A percentile compares a stretch with the other conserved stretches of the same genome.
These are phyloP conservation scores for Bucorvus abyssinicus DNA, from an alignment of 2,797 vertebrate species.

Conservation along the genomic window DNA sequence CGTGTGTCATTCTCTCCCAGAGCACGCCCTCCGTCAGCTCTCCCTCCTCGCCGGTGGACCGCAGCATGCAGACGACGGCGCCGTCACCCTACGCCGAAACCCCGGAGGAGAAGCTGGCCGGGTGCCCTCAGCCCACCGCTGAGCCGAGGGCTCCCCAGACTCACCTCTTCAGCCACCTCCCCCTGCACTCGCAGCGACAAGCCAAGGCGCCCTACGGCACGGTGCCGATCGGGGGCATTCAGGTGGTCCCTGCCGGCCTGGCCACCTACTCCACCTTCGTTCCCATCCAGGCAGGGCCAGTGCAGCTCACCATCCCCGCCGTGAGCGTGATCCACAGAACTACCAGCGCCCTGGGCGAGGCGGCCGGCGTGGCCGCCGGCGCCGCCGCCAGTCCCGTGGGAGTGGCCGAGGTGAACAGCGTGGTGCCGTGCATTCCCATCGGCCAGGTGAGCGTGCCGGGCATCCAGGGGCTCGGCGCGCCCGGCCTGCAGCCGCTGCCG, in stretches of 20 bases:
- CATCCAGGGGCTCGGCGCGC: slow-evolving; percentile 77
- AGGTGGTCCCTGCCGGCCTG: slow-evolving; percentile 89
- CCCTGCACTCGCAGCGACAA: slow-evolving; percentile 93
- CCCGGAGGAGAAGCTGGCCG: slow-evolving; percentile 70
- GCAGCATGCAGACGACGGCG: slow-evolving; percentile 70
- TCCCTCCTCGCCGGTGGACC: slow-evolving; percentile 69
- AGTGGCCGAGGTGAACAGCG: slow-evolving; percentile 81
- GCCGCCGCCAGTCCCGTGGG: slow-evolving; percentile 68
- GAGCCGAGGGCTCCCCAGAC: slow-evolving; percentile 75
- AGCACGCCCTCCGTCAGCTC: neutral
- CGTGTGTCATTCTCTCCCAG: slow-evolving; percentile 49
- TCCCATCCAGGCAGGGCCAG: slow-evolving; percentile 87
- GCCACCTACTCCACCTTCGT: slow-evolving; percentile 94
- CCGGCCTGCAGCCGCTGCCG: slow-evolving; percentile 78
- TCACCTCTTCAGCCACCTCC: slow-evolving; percentile 94
- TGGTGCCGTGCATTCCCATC: slow-evolving; percentile 90
- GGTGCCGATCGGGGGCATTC: slow-evolving; percentile 92
- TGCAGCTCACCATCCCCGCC: slow-evolving; percentile 93
- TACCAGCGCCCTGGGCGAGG: slow-evolving; percentile 73
- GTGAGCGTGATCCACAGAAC: slow-evolving; percentile 91
- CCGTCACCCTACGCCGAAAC: neutral
- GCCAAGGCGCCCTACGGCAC: slow-evolving; percentile 86
- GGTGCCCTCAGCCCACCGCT: slow-evolving; percentile 61
- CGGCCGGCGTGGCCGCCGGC: neutral
- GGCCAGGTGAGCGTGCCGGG: slow-evolving; percentile 83